Conservation (phyloP, 2,888 invertebrate species). For the Blomia tropicalis region DNA sequence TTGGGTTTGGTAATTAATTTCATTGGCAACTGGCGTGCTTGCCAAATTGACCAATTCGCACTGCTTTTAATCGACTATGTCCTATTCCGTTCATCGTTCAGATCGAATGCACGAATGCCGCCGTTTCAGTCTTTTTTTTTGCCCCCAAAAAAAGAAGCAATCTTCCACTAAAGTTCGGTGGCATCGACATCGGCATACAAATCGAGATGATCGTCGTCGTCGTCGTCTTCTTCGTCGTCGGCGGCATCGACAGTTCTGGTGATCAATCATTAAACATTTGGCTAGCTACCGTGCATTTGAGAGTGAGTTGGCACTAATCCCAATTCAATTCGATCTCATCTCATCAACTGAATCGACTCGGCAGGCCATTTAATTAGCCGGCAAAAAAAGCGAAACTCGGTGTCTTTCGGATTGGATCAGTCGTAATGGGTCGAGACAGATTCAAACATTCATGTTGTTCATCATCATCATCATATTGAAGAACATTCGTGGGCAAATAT, state of each 20-base stretch:
- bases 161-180: not conserved
- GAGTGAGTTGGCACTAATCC: not conserved
- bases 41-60: constrained; percentile 10
- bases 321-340: constrained; percentile 4
- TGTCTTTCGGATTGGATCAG: not conserved
- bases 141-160: not conserved
- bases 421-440: not conserved
- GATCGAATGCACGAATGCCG: not conserved
- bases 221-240: too few species aligned
- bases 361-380: constrained; percentile 5
- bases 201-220: too few species aligned
- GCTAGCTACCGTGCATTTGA: constrained; percentile 1
- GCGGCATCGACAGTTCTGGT: too few species aligned
- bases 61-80: not conserved
- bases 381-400: not conserved
- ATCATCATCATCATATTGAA: not conserved
- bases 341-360: too few species aligned
- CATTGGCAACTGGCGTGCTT: constrained; percentile 10
- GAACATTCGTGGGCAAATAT: not conserved
- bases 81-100: not conserved
- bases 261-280: not conserved
- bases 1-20: not conserved
- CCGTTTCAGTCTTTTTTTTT: not conserved
- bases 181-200: not conserved
- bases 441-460: not conserved